Conservation (phyloP, 2,113 vertebrate species). For the Herpailurus yagouaroundi region DNA sequence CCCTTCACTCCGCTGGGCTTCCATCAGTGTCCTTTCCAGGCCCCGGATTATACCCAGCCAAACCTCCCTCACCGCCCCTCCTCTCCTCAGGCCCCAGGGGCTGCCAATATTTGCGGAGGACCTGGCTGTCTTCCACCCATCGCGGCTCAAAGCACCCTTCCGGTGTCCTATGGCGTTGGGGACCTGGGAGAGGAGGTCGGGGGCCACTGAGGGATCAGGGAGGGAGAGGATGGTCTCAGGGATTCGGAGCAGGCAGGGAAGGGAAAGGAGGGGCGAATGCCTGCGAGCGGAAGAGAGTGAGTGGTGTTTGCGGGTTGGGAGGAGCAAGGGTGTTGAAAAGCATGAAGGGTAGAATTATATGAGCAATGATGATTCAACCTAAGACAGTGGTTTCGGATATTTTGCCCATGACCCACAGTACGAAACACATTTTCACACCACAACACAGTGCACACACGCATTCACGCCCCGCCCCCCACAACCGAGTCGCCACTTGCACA, state of each 20-base stretch:
- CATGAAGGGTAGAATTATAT: neutral
- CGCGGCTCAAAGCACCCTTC: neutral
- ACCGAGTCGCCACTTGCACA: neutral
- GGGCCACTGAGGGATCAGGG: neutral
- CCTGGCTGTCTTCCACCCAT: neutral
- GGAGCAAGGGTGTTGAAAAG: neutral
- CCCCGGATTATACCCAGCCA: neutral
- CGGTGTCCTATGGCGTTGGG: neutral
- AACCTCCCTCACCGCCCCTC: fast-evolving
- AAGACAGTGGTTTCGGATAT: neutral
- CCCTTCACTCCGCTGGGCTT: neutral
- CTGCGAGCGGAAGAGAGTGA: neutral
- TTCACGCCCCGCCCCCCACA: neutral
- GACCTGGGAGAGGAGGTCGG: fast-evolving
- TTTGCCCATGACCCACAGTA: neutral
- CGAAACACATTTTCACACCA: neutral
- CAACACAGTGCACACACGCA: no score
- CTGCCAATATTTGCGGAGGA: neutral
- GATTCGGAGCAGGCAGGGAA: neutral
- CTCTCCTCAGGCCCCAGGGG: neutral
- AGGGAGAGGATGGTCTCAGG: neutral
- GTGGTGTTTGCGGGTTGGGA: neutral
- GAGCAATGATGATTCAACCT: neutral
- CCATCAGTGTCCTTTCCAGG: neutral
- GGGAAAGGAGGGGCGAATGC: no score